Evolutionary conservation across 1,140 invertebrate genomes (phyloP).

Genomic region (Aporrectodea caliginosa): DNA sequence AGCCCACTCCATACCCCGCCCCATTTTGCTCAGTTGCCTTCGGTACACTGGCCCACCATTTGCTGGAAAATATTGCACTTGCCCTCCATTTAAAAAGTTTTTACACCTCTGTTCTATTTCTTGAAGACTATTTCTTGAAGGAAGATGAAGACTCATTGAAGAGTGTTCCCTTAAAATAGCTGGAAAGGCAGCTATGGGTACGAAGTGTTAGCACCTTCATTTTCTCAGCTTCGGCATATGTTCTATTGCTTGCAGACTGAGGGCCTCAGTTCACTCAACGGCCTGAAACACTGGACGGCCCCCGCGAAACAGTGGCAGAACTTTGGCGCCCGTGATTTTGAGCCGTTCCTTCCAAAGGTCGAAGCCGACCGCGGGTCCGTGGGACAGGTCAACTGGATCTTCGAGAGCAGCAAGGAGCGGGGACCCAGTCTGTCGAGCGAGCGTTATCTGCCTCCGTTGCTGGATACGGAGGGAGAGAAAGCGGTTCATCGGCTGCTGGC

Average conservation of each 20-base stretch:
- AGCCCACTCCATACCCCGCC: no score
- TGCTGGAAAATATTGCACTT: no score
- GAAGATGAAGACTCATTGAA: no score
- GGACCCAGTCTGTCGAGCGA: constrained; percentile 12
- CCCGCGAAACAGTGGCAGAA: constrained; percentile 35
- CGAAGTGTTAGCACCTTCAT: no score
- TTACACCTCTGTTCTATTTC: no score
- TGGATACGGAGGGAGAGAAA: background rate
- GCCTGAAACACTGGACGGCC: constrained; percentile 44
- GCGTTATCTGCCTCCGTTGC: constrained; percentile 29
- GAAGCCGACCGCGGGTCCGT: constrained; percentile 20
- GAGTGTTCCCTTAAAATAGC: constrained; percentile 25
- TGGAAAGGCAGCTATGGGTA: no score
- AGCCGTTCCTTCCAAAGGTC: constrained; percentile 41
- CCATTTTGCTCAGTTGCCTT: no score
- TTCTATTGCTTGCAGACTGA: constrained; percentile 36
- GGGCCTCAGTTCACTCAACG: constrained; percentile 37
- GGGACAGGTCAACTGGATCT: constrained; percentile 38
- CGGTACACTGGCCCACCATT: no score
- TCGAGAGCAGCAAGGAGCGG: background rate
- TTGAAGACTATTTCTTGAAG: no score
- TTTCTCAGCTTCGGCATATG: no score
- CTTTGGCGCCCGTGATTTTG: constrained; percentile 42
- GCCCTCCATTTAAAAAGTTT: no score
- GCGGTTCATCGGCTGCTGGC: constrained; percentile 39